Evolutionary conservation across 23 tunicate species (phyloP), one percentile per base, ranked within the genome.

Genomic region (Ascidia mentula): DNA sequence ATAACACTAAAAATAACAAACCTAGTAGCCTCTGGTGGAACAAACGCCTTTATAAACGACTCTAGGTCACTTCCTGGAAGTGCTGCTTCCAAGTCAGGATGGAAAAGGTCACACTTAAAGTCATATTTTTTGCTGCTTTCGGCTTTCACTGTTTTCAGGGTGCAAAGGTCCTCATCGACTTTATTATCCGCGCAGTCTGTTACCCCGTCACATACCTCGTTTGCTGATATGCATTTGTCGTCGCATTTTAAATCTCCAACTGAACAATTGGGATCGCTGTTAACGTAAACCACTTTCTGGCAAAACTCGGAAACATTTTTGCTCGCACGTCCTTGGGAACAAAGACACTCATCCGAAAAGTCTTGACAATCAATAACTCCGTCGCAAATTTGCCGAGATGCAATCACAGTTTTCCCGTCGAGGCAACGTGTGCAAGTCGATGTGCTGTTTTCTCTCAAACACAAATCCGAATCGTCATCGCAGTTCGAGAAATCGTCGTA

Each of bases 381-480:
- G 72, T 69, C 72, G n/a, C 72, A 69, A 69, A 69, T 26, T 20
- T 69, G 72, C 33, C 72, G 32, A 9, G 15, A 7, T 69, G 72
- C 72, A 20, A 69, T 69, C 32, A 69, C 33, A 8, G 72, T 69
- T 26, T 24, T 69, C 33, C 72, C 72, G 9, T 69, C 72, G 8
- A 69, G 72, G 33, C 72, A 69, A 69, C 9, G 32, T 24, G 72
- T 8, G n/a, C 72, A 69, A 8, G 32, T 26, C 9, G 20, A 69
- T 20, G 72, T 69, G 9, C 22, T 24, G n/a, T 69, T 69, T 17
- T 24, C n/a, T 17, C 30, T 17, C 30, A 36, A 81, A 72, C 85
- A 81, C 36, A 81, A 20, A 37, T 81, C 85, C 12, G 85, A 81
- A 28, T 42, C 20, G 78, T 81, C 85, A 9, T 35, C 78, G 38